Evolutionary conservation across 64 coral and sea anemone genomes (phyloP).

Genomic region (Stichodactyla helianthus): DNA sequence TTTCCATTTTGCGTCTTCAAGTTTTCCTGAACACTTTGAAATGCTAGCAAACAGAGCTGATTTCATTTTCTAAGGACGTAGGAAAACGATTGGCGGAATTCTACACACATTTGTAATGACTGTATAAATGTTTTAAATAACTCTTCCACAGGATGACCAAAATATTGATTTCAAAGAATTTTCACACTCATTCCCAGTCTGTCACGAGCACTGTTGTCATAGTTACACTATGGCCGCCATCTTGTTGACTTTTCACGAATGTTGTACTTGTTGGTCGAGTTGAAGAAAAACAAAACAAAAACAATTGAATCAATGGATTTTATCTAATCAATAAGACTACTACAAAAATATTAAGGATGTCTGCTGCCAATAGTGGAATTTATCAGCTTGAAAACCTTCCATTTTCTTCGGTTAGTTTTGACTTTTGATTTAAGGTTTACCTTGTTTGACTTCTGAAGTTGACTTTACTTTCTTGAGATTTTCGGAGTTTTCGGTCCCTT

Average conservation of each 20-base stretch:
- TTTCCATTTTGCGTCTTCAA: too few species aligned
- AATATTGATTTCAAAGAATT: neutral
- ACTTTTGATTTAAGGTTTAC: neutral
- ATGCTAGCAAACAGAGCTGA: too few species aligned
- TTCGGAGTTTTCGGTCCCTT: neutral
- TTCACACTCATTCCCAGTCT: neutral
- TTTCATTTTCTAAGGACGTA: too few species aligned
- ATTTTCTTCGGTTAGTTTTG: slow-evolving; percentile 67
- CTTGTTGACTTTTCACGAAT: neutral
- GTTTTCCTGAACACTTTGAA: too few species aligned
- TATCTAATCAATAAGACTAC: neutral
- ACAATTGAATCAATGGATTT: neutral
- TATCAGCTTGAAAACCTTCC: slow-evolving; percentile 81
- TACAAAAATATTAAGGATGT: slow-evolving; percentile 17
- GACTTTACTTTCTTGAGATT: neutral
- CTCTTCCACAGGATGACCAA: too few species aligned
- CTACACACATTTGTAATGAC: too few species aligned
- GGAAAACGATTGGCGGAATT: too few species aligned
- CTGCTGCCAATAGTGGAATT: slow-evolving; percentile 37
- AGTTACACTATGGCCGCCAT: slow-evolving; percentile 3
- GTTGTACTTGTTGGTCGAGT: neutral
- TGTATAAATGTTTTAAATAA: too few species aligned
- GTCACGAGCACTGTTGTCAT: neutral
- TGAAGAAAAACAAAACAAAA: neutral
- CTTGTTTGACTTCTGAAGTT: neutral